phyloP scores from a whole-genome alignment of 2,888 invertebrate genomes.

The Diloba caeruleocephala region DNA sequence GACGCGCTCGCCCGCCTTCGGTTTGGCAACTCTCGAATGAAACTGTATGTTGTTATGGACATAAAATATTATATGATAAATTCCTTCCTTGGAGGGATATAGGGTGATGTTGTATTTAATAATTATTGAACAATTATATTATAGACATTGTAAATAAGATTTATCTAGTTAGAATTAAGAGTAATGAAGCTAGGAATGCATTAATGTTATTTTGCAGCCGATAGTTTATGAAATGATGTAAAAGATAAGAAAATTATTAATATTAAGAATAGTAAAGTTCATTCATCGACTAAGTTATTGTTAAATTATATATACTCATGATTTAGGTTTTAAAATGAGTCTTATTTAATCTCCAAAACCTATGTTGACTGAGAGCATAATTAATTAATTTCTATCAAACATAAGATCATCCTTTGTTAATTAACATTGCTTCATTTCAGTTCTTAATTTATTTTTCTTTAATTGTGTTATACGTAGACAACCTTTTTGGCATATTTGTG shows the following conservation, averaged over 20 bases:
- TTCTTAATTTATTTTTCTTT: conserved; percentile 10
- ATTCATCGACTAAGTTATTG: conserved; percentile 73
- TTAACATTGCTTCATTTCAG: conserved; percentile 4
- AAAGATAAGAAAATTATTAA: conserved; percentile 69
- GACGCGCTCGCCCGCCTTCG: conserved; percentile 62
- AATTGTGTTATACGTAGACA: conserved; percentile 1
- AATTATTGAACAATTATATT: conserved; percentile 80
- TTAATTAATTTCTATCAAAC: conserved; percentile 65
- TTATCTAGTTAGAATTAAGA: conserved; percentile 80
- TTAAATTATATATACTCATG: conserved; percentile 80
- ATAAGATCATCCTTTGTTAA: conserved; percentile 27
- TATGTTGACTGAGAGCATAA: conserved; percentile 76
- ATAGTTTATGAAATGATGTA: conserved; percentile 78
- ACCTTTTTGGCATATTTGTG: background rate
- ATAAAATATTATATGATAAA: conserved; percentile 42
- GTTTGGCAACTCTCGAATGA: conserved; percentile 43
- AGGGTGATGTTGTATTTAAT: conserved; percentile 70
- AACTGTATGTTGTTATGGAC: conserved; percentile 55
- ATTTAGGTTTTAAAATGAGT: conserved; percentile 70
- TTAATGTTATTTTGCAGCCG: conserved; percentile 84
- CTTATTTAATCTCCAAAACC: conserved; percentile 79
- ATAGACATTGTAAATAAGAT: conserved; percentile 86
- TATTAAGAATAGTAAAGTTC: conserved; percentile 70
- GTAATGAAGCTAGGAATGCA: conserved; percentile 83
- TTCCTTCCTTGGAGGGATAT: conserved; percentile 49